Percentiles rank a stretch among this genome's conserved stretches.
phyloP scores from a whole-genome alignment of 2,888 invertebrate genomes.

The Proisotoma minuta region DNA sequence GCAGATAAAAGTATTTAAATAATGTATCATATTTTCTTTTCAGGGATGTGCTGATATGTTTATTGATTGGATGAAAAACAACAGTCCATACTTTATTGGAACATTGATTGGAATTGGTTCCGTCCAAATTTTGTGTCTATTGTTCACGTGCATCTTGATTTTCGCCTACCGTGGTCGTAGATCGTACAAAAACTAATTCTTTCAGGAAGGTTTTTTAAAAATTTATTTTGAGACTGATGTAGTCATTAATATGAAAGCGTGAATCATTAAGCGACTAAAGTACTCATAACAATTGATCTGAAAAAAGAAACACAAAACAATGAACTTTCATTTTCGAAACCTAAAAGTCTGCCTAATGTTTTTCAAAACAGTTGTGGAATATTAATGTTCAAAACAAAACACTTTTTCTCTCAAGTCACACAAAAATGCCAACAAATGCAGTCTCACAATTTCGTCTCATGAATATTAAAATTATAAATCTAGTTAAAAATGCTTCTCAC shows the following conservation, averaged over 20 bases:
- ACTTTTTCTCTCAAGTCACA: too few species aligned
- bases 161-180: conserved; percentile 41
- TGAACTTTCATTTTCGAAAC: conserved; percentile 1
- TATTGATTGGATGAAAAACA: conserved; percentile 34
- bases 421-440: too few species aligned
- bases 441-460: too few species aligned
- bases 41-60: conserved; percentile 45
- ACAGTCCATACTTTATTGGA: conserved; percentile 40
- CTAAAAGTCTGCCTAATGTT: neutral
- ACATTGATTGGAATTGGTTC: conserved; percentile 40
- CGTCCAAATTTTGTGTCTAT: conserved; percentile 40
- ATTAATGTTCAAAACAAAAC: too few species aligned
- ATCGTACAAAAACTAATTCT: conserved; percentile 34
- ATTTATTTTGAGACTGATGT: neutral
- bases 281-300: neutral
- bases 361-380: too few species aligned
- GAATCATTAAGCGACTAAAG: neutral
- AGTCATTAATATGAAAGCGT: neutral
- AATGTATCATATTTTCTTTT: neutral
- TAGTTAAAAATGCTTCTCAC: too few species aligned
- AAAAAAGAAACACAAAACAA: neutral
- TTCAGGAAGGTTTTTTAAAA: too few species aligned
- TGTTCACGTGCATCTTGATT: conserved; percentile 45
- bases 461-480: too few species aligned
- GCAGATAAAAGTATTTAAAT: too few species aligned